Base-by-base conservation (phyloP, 1,140 invertebrate species). In the Nasonia giraulti region DNA sequence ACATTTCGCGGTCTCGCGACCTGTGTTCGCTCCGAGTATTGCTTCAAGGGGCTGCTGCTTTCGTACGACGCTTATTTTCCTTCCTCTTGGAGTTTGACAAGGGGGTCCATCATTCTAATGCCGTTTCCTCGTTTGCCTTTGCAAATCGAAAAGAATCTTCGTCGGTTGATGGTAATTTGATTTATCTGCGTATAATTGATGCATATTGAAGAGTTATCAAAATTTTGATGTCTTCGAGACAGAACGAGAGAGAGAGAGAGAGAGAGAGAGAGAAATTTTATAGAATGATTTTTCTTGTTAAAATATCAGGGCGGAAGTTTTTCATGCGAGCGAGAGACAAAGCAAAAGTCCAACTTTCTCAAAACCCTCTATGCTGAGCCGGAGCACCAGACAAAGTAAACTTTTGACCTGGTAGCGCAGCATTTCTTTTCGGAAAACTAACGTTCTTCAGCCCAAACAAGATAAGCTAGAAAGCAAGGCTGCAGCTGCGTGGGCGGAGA, bases 1-100 rank as follows among this genome's bases (percentile, higher is more conserved):
- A 86, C 87, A 86, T 87, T 87, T 85, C 86, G 82, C 85, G 86
- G 85, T 86, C 83, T 83, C 84, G 85, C 84, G 31, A 78, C 84
- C 66, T 8, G 14, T 68, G 20, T 17, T 27, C 31, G 2, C 27
- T 31, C 27, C 23, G 8, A 71, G 31, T 71, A 71, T 31, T 31
- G 68, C 31, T 71, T 14, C 68, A 11, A 71, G 68, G 40, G 14
- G 23, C 10, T 31, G 33, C 10, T 31, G 10, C 27, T 33, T 31
- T 33, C 68, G 8, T 27, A 8, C 68, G 66, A 68, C n/a, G 66
- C 23, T 71, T 71, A 31, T 33, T 71, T 71, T 71, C 55, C 27
- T 27, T 71, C 27, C 27, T 71, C 68, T n/a, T 62, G 55, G 20
- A 62, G 7, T 20, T 62, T 62, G 55, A 62, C 20, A 62, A 7